Evolutionary conservation across 2,888 invertebrate species (phyloP).

Genomic region (Apodemia zela): DNA sequence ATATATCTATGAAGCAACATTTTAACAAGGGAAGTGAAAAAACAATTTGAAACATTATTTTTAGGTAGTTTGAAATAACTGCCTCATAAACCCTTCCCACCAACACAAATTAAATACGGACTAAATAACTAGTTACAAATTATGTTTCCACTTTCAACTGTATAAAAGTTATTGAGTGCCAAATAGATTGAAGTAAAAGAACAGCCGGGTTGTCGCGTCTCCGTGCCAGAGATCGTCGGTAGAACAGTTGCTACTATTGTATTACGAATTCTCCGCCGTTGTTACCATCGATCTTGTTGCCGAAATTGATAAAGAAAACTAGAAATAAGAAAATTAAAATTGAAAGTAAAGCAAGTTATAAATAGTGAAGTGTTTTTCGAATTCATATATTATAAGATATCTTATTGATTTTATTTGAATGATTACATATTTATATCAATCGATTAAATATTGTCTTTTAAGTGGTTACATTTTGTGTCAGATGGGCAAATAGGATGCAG

Average conservation of each 20-base stretch:
- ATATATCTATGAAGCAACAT: slow-evolving; percentile 1
- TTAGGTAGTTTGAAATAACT: slow-evolving; percentile 3
- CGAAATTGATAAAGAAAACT: slow-evolving; percentile 49
- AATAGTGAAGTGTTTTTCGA: not conserved
- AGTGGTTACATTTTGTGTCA: too few species aligned
- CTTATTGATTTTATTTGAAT: too few species aligned
- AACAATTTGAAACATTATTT: not conserved
- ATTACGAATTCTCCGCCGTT: slow-evolving; percentile 64
- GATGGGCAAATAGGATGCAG: too few species aligned
- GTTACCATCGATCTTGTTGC: slow-evolving; percentile 61
- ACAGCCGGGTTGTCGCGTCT: slow-evolving; percentile 53
- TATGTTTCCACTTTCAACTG: slow-evolving; percentile 54
- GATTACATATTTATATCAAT: too few species aligned
- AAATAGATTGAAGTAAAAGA: slow-evolving; percentile 65
- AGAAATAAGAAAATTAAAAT: not conserved
- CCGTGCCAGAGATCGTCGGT: slow-evolving; percentile 65
- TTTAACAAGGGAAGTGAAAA: not conserved
- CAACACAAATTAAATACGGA: not conserved
- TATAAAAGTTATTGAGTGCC: slow-evolving; percentile 69
- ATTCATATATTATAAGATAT: too few species aligned
- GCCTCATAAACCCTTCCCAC: slow-evolving; percentile 11
- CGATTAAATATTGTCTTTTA: too few species aligned
- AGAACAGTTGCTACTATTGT: slow-evolving; percentile 51
- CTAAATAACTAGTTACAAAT: slow-evolving; percentile 42
- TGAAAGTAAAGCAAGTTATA: not conserved